Base-by-base conservation (phyloP, 2,113 vertebrate species). In the Myrmecophaga tridactyla region DNA sequence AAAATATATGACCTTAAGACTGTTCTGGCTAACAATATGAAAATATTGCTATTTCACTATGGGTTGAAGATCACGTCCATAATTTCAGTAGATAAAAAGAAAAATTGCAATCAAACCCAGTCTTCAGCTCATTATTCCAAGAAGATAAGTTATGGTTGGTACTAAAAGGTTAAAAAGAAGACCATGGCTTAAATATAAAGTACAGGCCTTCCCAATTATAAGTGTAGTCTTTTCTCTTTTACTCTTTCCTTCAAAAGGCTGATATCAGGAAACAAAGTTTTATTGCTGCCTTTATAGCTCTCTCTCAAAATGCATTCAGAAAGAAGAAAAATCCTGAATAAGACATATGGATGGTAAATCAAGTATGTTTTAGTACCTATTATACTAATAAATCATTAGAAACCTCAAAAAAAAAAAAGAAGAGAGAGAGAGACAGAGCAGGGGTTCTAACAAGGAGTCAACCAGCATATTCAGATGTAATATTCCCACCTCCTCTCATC, bases 1-100 rank as follows among this genome's bases (percentile, higher is more conserved):
- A 89, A 90, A 92, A 88, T 88, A 58, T 69, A 91, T 76, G 73
- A 29, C 15, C 27, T 92, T 97, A 48, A 92, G 13, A 25, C 5
- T 88, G 1, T 56, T 81, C 34, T 51, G 39, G 25, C 60, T 90
- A 39, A 76, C 7, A 92, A 82, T 88, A 67, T 56, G 29, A 85
- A 60, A 76, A 75, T 86, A 96, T 75, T 97, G 86, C 70, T 94
- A 88, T 92, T 96, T 82, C 67, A 82, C 21, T 89, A 70, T 69
- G 6, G 1, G 5, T 83, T 91, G 82, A 92, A 88, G 36, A 85
- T 88, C 18, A 46, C 5, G 1, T 51, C 34, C 48, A 58, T 78
- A 92, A 86, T 78, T 7, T 67, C 69, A 81, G 67, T 85, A 87
- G 46, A 86, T 81, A 89, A 77, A 90, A 56, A 75, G 15, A 25